Percentiles rank a stretch among this genome's conserved stretches.
Conservation (phyloP, 1,140 invertebrate genomes). For the Drosophila santomea region DNA sequence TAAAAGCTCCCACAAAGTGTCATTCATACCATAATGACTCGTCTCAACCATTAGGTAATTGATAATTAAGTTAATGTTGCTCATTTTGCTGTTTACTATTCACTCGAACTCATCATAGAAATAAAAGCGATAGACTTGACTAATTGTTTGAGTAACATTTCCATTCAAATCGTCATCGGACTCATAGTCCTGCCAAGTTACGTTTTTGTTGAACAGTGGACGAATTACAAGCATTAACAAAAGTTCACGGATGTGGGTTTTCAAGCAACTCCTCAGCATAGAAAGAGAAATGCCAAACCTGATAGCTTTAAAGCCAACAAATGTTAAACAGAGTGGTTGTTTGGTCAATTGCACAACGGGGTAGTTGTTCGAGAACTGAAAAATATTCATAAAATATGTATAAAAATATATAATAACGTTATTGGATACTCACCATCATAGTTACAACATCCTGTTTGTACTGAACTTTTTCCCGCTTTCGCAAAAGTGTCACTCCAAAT, state of each 20-base stretch:
- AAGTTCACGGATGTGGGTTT: slow-evolving; percentile 15
- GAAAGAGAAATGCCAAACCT: slow-evolving; percentile 8
- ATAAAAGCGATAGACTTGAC: slow-evolving; percentile 59
- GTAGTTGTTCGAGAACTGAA: slow-evolving; percentile 42
- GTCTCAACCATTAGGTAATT: slow-evolving; percentile 5
- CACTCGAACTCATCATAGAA: slow-evolving; percentile 57
- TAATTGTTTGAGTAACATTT: slow-evolving; percentile 65
- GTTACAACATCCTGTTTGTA: slow-evolving; percentile 46
- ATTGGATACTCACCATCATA: slow-evolving; percentile 41
- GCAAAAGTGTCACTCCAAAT: slow-evolving; percentile 49
- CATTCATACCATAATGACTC: not conserved
- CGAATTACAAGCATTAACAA: slow-evolving; percentile 22
- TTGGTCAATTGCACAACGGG: slow-evolving; percentile 17
- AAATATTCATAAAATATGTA: too few relatives aligned
- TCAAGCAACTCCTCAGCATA: slow-evolving; percentile 13
- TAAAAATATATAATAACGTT: not conserved
- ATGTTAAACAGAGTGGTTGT: slow-evolving; percentile 1
- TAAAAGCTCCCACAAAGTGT: not conserved
- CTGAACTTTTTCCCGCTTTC: not conserved
- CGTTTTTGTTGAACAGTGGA: slow-evolving; percentile 7
- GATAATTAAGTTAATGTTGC: slow-evolving; percentile 16
- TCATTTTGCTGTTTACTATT: slow-evolving; percentile 43
- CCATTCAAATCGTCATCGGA: slow-evolving; percentile 40
- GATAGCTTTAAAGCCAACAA: slow-evolving; percentile 1
- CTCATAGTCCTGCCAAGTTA: slow-evolving; percentile 21